Conservation (phyloP, 2,797 vertebrate species). For the Neosilurus hyrtlii region DNA sequence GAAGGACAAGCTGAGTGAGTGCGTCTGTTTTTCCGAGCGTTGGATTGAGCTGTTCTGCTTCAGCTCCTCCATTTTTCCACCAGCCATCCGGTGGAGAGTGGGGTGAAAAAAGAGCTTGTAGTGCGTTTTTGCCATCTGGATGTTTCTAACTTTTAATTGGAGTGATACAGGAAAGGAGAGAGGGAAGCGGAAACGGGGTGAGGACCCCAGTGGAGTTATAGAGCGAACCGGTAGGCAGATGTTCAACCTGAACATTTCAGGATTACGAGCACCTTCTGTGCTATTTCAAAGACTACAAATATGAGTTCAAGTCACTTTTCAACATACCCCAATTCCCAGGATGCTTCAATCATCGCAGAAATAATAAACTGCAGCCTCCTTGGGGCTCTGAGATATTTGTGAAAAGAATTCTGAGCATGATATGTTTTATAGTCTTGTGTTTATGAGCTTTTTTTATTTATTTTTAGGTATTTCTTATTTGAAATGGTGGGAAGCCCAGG, state of each 20-base stretch:
- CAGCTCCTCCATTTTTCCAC: slow-evolving; percentile 59
- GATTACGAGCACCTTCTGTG: slow-evolving; percentile 44
- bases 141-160: slow-evolving; percentile 75
- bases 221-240: slow-evolving; percentile 67
- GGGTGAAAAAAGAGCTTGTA: slow-evolving; percentile 61
- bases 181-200: slow-evolving; percentile 62
- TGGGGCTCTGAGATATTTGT: slow-evolving; percentile 11
- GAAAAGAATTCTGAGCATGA: slow-evolving; percentile 4
- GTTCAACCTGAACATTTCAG: slow-evolving; percentile 64
- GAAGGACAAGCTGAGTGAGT: slow-evolving; percentile 34
- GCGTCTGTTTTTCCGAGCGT: slow-evolving; percentile 20
- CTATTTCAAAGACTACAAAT: slow-evolving; percentile 27
- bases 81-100: slow-evolving; percentile 55
- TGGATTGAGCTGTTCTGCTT: slow-evolving; percentile 25
- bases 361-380: slow-evolving; percentile 26
- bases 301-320: slow-evolving; percentile 24
- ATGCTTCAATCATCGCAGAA: slow-evolving; percentile 18
- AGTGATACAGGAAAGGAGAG: slow-evolving; percentile 61
- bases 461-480: slow-evolving; percentile 11
- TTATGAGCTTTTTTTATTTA: not conserved
- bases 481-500: slow-evolving; percentile 1
- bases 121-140: slow-evolving; percentile 74
- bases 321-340: slow-evolving; percentile 6
- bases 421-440: not conserved
- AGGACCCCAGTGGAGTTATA: slow-evolving; percentile 66